These are phyloP conservation scores for Zhuqinia jingwanae DNA, from an alignment of 2,888 invertebrate species.

Conservation along the genomic window DNA sequence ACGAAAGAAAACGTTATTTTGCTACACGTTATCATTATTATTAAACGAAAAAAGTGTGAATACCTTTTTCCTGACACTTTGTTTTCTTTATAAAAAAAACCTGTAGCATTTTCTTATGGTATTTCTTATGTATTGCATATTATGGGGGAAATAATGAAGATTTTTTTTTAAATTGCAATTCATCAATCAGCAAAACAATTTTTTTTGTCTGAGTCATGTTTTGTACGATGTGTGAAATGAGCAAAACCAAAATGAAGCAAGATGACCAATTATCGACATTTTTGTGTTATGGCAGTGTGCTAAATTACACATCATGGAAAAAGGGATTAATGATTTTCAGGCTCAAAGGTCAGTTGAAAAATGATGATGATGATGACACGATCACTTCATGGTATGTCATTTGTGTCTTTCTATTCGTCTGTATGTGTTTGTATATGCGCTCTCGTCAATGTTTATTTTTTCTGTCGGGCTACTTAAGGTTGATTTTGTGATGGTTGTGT, in stretches of 20 bases:
- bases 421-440: no score
- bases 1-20: conserved; percentile 49
- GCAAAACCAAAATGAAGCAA: conserved; percentile 8
- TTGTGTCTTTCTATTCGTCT: not conserved
- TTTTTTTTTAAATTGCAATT: not conserved
- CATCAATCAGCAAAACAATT: not conserved
- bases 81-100: not conserved
- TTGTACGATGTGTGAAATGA: conserved; percentile 3
- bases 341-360: conserved; percentile 57
- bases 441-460: no score
- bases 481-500: no score
- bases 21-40: not conserved
- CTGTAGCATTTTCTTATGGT: not conserved
- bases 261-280: conserved; percentile 54
- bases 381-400: conserved; percentile 25
- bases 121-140: no score
- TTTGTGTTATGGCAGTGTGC: not conserved
- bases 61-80: conserved; percentile 41
- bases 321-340: conserved; percentile 34
- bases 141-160: no score
- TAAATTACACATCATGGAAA: conserved; percentile 36
- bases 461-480: no score
- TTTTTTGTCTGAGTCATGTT: not conserved
- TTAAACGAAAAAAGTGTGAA: conserved; percentile 16
- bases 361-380: conserved; percentile 60